Percentiles rank a stretch among this genome's conserved stretches.
Evolutionary conservation across 2,797 vertebrate genomes (phyloP).

Genomic region (Intellagama lesueurii): DNA sequence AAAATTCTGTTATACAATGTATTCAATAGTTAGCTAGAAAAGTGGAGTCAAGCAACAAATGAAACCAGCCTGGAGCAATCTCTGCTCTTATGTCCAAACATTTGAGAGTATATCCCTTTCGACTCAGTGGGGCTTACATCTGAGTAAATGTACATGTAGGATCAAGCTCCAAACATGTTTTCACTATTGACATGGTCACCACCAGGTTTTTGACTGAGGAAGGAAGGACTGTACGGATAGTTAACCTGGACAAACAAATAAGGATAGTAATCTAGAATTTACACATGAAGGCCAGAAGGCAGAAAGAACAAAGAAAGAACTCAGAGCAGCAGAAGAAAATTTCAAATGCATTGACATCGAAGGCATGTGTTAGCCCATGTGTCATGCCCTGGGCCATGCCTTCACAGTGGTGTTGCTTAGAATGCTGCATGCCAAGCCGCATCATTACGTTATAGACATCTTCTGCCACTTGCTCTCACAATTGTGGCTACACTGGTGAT

Average conservation of each 20-base stretch:
- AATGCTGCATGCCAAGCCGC: not conserved
- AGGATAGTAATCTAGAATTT: not conserved
- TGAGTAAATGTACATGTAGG: not conserved
- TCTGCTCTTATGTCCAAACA: not conserved
- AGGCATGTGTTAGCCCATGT: not conserved
- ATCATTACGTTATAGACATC: not conserved
- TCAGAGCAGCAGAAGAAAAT: not conserved
- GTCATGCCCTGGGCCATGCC: no score
- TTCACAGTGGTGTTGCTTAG: no score
- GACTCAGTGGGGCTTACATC: not conserved
- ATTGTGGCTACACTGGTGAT: not conserved
- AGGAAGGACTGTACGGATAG: no score
- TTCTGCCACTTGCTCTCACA: not conserved
- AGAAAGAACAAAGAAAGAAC: fast-evolving
- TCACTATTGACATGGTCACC: not conserved
- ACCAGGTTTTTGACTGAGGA: not conserved
- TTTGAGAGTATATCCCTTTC: not conserved
- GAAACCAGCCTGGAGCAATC: not conserved
- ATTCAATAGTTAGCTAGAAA: not conserved
- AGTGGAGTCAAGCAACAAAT: not conserved
- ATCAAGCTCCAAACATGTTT: not conserved
- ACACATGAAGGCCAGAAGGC: not conserved
- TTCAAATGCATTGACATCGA: not conserved
- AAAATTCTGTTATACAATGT: not conserved
- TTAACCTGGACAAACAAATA: not conserved